Evolutionary conservation across 2,797 vertebrate species (phyloP).

Genomic region (Gila robusta): DNA sequence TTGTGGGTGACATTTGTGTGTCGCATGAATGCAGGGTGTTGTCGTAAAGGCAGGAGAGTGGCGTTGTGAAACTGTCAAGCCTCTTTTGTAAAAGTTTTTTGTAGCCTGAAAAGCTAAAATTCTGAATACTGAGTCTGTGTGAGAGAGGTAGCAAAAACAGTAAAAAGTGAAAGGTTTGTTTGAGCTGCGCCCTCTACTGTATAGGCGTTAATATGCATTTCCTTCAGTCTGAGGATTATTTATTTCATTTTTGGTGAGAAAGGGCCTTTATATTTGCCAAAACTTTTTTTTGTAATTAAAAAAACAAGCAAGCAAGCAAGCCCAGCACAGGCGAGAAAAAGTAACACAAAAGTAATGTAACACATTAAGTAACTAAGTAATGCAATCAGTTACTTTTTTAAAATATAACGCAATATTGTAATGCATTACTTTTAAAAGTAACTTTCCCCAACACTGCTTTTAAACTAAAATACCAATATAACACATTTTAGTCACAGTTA

Average conservation of each 20-base stretch:
- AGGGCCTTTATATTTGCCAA: background rate
- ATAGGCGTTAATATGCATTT: background rate
- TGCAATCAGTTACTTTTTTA: background rate
- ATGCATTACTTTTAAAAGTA: background rate
- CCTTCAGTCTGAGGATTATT: background rate
- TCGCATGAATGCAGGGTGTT: constrained; percentile 2
- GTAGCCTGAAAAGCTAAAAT: background rate
- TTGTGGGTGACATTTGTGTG: constrained; percentile 14
- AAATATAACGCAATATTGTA: background rate
- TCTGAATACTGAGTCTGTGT: background rate
- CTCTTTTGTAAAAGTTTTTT: background rate
- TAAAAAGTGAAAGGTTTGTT: background rate
- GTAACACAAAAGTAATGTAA: background rate
- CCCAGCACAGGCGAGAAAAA: background rate
- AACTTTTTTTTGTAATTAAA: background rate
- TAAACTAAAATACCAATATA: background rate
- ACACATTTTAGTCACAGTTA: background rate
- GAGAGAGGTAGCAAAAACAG: background rate
- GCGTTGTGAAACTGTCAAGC: constrained; percentile 10
- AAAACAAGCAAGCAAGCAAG: background rate
- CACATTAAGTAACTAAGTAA: background rate
- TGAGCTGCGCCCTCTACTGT: background rate
- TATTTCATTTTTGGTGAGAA: background rate
- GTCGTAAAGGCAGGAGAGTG: background rate
- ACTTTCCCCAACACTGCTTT: background rate